These are phyloP conservation scores for Sminthurides bifidus DNA, from an alignment of 1,140 invertebrate species.

Conservation along the genomic window DNA sequence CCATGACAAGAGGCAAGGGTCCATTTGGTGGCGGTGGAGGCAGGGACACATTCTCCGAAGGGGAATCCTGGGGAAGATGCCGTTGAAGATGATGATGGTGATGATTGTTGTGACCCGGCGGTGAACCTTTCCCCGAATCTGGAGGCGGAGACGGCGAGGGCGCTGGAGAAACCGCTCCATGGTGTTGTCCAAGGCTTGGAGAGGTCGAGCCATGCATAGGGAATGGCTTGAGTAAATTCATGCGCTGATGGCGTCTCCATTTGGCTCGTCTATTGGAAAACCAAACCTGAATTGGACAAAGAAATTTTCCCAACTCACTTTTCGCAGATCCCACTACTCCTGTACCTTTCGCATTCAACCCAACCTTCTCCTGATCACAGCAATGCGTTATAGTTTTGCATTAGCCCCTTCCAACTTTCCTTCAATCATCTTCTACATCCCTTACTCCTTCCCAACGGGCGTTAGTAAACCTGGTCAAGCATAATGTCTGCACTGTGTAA, in stretches of 20 bases:
- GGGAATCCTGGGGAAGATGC: conserved; percentile 7
- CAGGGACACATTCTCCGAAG: neutral
- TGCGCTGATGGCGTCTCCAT: conserved; percentile 87
- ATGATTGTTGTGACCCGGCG: no score
- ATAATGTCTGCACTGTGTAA: no score
- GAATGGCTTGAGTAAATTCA: conserved; percentile 73
- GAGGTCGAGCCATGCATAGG: conserved; percentile 39
- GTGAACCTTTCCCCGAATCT: conserved; percentile 31
- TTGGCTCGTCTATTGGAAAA: conserved; percentile 97
- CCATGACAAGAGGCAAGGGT: conserved; percentile 45
- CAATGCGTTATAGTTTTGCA: neutral
- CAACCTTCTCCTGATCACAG: neutral
- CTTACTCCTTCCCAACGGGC: neutral
- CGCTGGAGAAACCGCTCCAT: conserved; percentile 30
- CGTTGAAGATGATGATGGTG: conserved; percentile 9
- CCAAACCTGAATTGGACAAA: conserved; percentile 65
- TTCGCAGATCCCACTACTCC: conserved; percentile 2
- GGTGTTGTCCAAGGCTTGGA: conserved; percentile 28
- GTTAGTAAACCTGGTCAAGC: no score
- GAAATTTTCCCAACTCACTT: conserved; percentile 26
- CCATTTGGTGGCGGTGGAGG: conserved; percentile 4
- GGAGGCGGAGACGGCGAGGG: conserved; percentile 35
- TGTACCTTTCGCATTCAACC: neutral
- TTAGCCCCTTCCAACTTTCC: neutral
- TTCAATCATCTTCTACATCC: neutral